Evolutionary conservation across 1,140 invertebrate genomes (phyloP).

Genomic region (Danaus melanippus): DNA sequence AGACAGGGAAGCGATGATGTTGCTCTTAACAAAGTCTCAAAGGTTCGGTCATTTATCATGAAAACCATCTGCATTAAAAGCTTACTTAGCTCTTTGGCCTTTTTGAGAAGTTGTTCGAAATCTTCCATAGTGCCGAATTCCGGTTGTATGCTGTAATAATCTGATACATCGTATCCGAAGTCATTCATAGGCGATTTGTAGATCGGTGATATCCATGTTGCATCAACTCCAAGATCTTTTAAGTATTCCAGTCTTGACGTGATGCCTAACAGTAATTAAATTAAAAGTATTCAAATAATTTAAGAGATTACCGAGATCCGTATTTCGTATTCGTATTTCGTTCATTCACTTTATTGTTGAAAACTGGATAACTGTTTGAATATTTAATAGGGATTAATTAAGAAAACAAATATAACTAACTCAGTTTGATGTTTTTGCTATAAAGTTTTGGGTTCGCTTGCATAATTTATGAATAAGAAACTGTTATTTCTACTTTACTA

Average conservation of each 20-base stretch:
- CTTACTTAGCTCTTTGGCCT: slow-evolving; percentile 67
- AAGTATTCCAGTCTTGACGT: slow-evolving; percentile 73
- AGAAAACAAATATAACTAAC: too few relatives aligned
- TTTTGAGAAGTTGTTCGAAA: slow-evolving; percentile 71
- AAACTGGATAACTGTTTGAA: too few relatives aligned
- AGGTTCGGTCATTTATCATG: slow-evolving; percentile 13
- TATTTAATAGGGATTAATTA: too few relatives aligned
- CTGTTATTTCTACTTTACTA: too few relatives aligned
- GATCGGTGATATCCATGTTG: slow-evolving; percentile 79
- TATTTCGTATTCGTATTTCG: too few relatives aligned
- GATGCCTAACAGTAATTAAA: slow-evolving; percentile 56
- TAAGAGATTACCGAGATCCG: too few relatives aligned
- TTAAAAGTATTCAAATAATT: too few relatives aligned
- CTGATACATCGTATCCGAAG: slow-evolving; percentile 77
- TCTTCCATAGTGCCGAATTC: slow-evolving; percentile 77
- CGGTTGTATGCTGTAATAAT: slow-evolving; percentile 75
- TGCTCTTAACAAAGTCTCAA: slow-evolving; percentile 11
- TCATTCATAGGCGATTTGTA: slow-evolving; percentile 78
- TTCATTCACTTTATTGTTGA: too few relatives aligned
- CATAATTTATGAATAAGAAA: too few relatives aligned
- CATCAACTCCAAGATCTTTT: slow-evolving; percentile 73
- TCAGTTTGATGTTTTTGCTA: too few relatives aligned
- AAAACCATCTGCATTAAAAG: slow-evolving; percentile 12
- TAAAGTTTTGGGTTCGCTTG: too few relatives aligned
- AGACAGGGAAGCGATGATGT: too few relatives aligned